phyloP scores from a whole-genome alignment of 2,113 vertebrate genomes.

The Xiphorhynchus elegans region DNA sequence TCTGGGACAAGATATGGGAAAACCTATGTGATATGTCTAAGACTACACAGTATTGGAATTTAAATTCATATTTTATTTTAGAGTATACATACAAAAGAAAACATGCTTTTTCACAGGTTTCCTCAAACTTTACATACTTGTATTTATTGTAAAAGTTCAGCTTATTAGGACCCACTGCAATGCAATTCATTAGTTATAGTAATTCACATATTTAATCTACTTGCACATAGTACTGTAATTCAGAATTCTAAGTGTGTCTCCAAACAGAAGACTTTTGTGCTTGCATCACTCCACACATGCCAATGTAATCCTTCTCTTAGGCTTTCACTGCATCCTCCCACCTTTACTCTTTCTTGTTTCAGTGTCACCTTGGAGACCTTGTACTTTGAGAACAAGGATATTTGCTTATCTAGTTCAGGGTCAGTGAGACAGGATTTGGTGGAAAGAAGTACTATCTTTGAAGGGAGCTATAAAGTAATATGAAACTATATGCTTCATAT shows the following conservation, averaged over 20 bases:
- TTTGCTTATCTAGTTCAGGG: not conserved
- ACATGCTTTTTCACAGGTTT: not conserved
- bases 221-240: not conserved
- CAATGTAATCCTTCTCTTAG: not conserved
- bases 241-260: not conserved
- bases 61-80: not conserved
- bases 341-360: not conserved
- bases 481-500: too few species aligned
- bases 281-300: not conserved
- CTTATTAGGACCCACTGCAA: not conserved
- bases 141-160: not conserved
- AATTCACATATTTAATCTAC: not conserved
- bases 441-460: not conserved
- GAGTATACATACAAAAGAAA: fast-evolving
- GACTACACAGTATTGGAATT: not conserved
- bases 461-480: too few species aligned
- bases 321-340: not conserved
- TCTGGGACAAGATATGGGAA: not conserved
- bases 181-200: not conserved
- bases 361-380: not conserved
- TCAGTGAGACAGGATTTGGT: not conserved
- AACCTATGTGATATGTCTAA: not conserved
- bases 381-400: not conserved
- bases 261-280: not conserved
- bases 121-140: not conserved